phyloP scores from a whole-genome alignment of 2,113 vertebrate species.

The Phrynosoma platyrhinos region DNA sequence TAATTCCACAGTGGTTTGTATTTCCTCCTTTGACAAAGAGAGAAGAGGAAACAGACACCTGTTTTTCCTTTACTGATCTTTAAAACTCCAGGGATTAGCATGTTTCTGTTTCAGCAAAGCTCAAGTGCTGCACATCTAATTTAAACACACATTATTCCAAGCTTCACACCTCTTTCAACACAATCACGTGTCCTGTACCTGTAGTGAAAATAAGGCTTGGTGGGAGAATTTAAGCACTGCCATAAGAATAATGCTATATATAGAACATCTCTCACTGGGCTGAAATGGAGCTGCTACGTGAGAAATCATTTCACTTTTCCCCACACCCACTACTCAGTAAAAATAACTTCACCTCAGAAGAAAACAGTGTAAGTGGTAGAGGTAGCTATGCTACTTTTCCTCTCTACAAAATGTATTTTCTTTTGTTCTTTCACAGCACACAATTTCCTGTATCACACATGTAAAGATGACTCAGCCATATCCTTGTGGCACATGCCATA shows the following conservation, averaged over 20 bases:
- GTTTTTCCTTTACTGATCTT: slow-evolving; percentile 24
- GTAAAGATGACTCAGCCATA: slow-evolving; percentile 30
- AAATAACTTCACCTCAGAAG: slow-evolving; percentile 18
- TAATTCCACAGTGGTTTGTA: slow-evolving; percentile 29
- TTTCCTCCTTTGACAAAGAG: slow-evolving; percentile 27
- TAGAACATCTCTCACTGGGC: slow-evolving; percentile 8
- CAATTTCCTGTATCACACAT: not conserved
- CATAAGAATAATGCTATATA: not conserved
- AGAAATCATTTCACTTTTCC: slow-evolving; percentile 1
- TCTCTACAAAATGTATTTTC: slow-evolving; percentile 2
- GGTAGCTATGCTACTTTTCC: slow-evolving; percentile 22
- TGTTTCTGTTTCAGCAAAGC: slow-evolving; percentile 36
- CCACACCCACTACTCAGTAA: slow-evolving; percentile 5
- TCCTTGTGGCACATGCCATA: not conserved
- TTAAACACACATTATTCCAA: slow-evolving; percentile 19
- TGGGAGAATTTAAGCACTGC: not conserved
- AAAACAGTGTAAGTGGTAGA: slow-evolving; percentile 19
- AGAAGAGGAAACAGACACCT: slow-evolving; percentile 26
- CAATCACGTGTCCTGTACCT: not conserved
- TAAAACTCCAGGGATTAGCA: slow-evolving; percentile 40
- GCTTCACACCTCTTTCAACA: slow-evolving; percentile 9
- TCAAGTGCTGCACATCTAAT: slow-evolving; percentile 16
- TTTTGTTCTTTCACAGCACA: not conserved
- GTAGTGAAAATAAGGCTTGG: slow-evolving; percentile 18
- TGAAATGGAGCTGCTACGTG: slow-evolving; percentile 1